These are phyloP conservation scores for Phylloscopus whistleri DNA, from an alignment of 2,113 vertebrate species.

Conservation along the genomic window DNA sequence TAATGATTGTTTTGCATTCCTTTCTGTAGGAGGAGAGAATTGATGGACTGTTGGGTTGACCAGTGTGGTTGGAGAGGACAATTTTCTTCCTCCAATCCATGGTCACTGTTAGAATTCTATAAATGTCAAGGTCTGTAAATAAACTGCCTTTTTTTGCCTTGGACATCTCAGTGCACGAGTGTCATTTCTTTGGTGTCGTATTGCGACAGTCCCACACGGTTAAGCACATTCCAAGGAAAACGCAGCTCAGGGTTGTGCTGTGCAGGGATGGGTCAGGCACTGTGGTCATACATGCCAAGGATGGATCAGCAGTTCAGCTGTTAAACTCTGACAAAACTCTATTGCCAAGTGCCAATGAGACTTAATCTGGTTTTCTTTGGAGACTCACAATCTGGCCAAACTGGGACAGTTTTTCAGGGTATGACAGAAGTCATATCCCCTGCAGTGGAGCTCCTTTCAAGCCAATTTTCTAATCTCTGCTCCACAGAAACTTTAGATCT, in stretches of 20 bases:
- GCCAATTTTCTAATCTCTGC: slow-evolving; percentile 14
- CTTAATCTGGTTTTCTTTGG: not conserved
- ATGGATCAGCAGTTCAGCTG: not conserved
- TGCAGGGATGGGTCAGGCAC: accelerated
- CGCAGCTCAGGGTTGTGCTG: not conserved
- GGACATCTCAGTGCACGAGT: no score
- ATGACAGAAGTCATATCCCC: not conserved
- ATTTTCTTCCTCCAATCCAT: no score
- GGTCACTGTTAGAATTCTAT: no score
- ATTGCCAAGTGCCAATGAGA: not conserved
- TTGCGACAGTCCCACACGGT: not conserved
- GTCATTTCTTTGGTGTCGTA: no score
- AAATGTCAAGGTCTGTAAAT: no score
- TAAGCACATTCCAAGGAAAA: not conserved
- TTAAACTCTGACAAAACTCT: not conserved
- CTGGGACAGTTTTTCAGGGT: not conserved
- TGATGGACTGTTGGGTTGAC: no score
- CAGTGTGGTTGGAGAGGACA: no score
- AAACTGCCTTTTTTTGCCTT: no score
- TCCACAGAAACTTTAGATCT: not conserved
- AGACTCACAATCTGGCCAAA: not conserved
- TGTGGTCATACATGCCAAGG: not conserved
- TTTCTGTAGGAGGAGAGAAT: no score
- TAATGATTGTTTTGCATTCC: no score
- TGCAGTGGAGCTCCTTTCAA: not conserved